Conservation (phyloP, 1,140 invertebrate species). For the Triops longicaudatus region DNA sequence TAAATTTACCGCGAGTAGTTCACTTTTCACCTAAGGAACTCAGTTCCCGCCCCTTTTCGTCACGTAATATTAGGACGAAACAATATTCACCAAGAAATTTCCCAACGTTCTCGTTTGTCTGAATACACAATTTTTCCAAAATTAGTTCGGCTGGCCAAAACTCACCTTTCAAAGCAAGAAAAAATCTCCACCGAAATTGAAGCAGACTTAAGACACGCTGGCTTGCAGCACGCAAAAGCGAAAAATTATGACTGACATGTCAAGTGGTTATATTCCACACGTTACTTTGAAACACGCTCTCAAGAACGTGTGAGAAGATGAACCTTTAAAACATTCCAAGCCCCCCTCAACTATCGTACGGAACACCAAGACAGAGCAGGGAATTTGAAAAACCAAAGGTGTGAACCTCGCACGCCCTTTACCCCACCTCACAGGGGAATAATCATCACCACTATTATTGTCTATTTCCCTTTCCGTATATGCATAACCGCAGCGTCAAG, state of each 20-base stretch:
- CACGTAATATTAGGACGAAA: background rate
- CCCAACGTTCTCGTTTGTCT: background rate
- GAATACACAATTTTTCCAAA: background rate
- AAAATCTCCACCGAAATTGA: background rate
- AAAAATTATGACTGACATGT: constrained; percentile 4
- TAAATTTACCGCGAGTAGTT: background rate
- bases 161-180: background rate
- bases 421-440: background rate
- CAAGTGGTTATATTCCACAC: background rate
- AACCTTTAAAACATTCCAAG: background rate
- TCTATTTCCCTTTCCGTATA: background rate
- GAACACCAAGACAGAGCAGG: background rate
- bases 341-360: background rate
- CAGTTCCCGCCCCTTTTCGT: background rate
- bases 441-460: background rate
- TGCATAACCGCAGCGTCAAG: background rate
- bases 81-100: background rate
- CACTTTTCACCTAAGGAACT: background rate
- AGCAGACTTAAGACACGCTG: background rate
- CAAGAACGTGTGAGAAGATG: background rate
- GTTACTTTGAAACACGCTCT: background rate
- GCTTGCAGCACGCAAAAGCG: background rate
- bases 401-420: constrained; percentile 6
- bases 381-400: background rate
- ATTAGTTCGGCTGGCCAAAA: background rate